Conservation (phyloP, 2,888 invertebrate genomes). For the Eupithecia exiguata region DNA sequence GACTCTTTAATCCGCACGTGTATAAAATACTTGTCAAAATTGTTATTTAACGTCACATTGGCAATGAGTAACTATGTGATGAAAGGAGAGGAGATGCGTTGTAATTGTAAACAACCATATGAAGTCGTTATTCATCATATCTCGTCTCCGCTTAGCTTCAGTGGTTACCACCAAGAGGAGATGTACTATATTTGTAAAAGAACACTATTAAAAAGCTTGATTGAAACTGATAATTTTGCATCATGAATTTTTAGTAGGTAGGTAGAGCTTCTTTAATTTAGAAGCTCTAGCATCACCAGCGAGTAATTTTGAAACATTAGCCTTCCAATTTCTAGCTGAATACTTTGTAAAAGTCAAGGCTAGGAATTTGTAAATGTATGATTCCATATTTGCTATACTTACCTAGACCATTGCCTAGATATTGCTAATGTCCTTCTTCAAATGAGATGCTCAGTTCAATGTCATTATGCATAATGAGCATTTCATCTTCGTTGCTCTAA, state of each 20-base stretch:
- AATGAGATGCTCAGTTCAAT: slow-evolving; percentile 6
- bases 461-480: neutral
- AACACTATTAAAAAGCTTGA: no score
- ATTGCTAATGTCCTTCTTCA: slow-evolving; percentile 3
- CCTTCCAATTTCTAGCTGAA: neutral
- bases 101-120: no score
- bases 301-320: neutral
- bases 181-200: no score
- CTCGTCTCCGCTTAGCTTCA: no score
- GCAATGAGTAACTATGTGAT: no score
- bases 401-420: neutral
- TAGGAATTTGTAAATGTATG: neutral
- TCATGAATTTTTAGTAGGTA: no score
- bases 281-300: no score
- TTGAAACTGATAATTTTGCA: neutral
- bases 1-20: neutral
- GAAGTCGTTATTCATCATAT: no score
- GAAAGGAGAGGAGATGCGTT: no score
- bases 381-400: neutral
- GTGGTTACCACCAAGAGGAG: no score
- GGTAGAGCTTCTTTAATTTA: no score
- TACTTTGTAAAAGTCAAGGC: neutral
- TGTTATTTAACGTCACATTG: neutral
- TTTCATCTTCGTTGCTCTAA: neutral
- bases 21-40: neutral